A percentile compares a stretch with the other conserved stretches of the same genome.
These are phyloP conservation scores for Steatocranus sp. DNA, from an alignment of 2,797 vertebrate species.

Conservation along the genomic window DNA sequence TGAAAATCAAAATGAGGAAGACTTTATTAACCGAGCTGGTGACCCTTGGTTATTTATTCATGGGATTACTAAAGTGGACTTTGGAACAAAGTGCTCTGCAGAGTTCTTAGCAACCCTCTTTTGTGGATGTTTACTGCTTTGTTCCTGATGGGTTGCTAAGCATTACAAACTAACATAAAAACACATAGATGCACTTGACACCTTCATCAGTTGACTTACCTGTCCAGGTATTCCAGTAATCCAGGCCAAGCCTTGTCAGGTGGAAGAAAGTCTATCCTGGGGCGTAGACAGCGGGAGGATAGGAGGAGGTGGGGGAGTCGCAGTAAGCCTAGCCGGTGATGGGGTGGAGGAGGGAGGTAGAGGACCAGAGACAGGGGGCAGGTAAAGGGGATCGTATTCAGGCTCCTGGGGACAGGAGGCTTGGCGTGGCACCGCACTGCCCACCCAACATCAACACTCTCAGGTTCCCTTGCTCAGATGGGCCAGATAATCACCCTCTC, in stretches of 20 bases:
- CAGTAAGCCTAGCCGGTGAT: slow-evolving; percentile 74
- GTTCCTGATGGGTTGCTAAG: slow-evolving; percentile 18
- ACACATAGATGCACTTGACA: slow-evolving; percentile 57
- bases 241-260: slow-evolving; percentile 68
- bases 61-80: slow-evolving; percentile 55
- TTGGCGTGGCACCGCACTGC: slow-evolving; percentile 76
- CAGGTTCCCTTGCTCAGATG: slow-evolving; percentile 78
- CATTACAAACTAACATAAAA: slow-evolving; percentile 16
- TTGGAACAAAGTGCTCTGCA: slow-evolving; percentile 50
- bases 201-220: slow-evolving; percentile 55
- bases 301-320: slow-evolving; percentile 28
- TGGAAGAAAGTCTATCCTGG: slow-evolving; percentile 75
- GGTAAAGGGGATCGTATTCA: slow-evolving; percentile 78
- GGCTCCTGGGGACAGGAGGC: slow-evolving; percentile 79
- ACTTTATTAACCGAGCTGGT: slow-evolving; percentile 59
- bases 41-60: slow-evolving; percentile 69
- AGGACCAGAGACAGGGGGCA: slow-evolving; percentile 62
- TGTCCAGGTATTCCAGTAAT: slow-evolving; percentile 73
- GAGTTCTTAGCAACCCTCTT: slow-evolving; percentile 15
- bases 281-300: slow-evolving; percentile 43
- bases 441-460: slow-evolving; percentile 82
- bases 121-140: background rate
- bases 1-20: slow-evolving; percentile 72
- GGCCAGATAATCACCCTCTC: slow-evolving; percentile 78
- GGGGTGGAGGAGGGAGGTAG: slow-evolving; percentile 53